phyloP scores from a whole-genome alignment of 2,888 invertebrate species.

The Lasioglossum calceatum region DNA sequence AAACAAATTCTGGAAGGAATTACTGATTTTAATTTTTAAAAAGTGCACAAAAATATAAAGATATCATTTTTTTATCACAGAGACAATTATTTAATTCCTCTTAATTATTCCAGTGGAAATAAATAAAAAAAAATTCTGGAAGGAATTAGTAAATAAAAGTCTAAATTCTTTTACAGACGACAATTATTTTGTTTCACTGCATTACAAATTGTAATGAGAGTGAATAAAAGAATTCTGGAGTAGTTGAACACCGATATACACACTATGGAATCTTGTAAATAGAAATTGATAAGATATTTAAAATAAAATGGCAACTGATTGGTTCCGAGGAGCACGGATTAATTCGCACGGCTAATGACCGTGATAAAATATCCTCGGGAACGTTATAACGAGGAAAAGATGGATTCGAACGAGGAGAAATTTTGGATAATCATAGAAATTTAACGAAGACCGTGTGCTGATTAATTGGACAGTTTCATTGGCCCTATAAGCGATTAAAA shows the following conservation, averaged over 20 bases:
- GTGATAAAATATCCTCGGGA: neutral
- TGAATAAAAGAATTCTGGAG: no score
- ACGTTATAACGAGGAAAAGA: neutral
- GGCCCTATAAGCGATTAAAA: constrained; percentile 27
- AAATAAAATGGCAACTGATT: neutral
- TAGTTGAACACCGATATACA: no score
- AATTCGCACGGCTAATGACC: neutral
- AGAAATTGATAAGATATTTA: neutral
- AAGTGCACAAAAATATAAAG: no score
- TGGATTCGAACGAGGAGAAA: constrained; percentile 6
- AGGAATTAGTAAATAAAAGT: neutral
- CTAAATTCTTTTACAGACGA: no score
- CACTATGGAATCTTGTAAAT: neutral
- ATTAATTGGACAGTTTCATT: constrained; percentile 42
- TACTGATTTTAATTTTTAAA: no score
- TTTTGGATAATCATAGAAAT: constrained; percentile 17
- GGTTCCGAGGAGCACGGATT: neutral
- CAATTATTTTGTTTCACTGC: neutral
- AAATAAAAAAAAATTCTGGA: neutral
- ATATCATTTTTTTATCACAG: no score
- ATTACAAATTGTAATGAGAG: no score
- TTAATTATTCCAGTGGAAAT: neutral
- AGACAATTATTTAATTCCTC: no score
- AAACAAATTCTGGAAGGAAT: no score
- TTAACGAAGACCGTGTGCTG: constrained; percentile 34